Evolutionary conservation across 2,888 invertebrate species (phyloP), one percentile per base, ranked within the genome.

Genomic region (Drosophila meridionalis): DNA sequence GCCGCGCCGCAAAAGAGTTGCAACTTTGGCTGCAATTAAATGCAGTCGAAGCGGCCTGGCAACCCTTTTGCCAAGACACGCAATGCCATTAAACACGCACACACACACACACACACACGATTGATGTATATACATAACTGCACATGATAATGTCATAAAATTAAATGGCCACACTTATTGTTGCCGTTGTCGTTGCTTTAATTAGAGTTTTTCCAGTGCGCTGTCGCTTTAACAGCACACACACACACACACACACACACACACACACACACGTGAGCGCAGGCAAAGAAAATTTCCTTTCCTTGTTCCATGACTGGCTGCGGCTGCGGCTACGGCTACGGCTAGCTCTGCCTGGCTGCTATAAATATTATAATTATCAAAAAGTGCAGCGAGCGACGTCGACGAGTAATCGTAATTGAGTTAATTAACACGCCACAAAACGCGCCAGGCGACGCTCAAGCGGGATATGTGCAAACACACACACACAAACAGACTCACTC

Each of bases 321-420:
- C 55, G 32, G 43, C 66, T 9, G 45, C 55, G 36, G 30, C 20
- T 20, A 20, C 20, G 63, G 45, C 59, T 20, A 20, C 20, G 20
- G 20, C n/a, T 42, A n/a, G 42, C 42, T 42, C 34, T 36, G 63
- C 70, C 75, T 57, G 73, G 65, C 81, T 60, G 87, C 87, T 82
- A 87, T 87, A 87, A 87, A 87, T 87, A 87, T 87, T 89, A 87
- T 87, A 87, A 87, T 87, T 89, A 89, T 89, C 85, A 89, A 87
- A 87, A 87, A 89, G 82, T 81, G 81, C 79, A 88, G 88, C 76
- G 75, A 80, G 65, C 62, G 58, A 79, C 73, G 52, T 57, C 34
- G 82, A 73, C 79, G 69, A 78, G 88, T 71, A 86, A 82, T 85
- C 89, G 89, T 87, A 87, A 87, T 87, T 87, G 87, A 87, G 87